These are phyloP conservation scores for Diacarnus erythraeanus DNA, from an alignment of 37 sponge, comb jelly and placozoan genomes.

Conservation along the genomic window DNA sequence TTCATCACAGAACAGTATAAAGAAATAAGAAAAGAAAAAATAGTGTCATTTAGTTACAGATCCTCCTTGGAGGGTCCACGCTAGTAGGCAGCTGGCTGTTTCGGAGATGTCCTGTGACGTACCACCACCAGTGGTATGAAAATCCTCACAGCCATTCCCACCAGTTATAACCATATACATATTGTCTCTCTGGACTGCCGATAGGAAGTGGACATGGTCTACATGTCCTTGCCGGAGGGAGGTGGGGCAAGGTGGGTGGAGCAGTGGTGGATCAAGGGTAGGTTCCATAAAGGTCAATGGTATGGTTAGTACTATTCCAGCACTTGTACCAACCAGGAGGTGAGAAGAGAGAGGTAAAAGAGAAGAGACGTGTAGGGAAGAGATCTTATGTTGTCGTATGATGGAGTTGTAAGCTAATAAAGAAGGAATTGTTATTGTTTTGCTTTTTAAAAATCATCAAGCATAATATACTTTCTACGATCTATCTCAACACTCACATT, in stretches of 20 bases:
- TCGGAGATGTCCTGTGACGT: slow-evolving; percentile 27
- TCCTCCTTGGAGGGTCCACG: slow-evolving; percentile 23
- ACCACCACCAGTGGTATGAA: background rate
- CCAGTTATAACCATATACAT: slow-evolving; percentile 32
- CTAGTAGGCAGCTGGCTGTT: slow-evolving; percentile 45
- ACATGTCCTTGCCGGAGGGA: slow-evolving; percentile 36
- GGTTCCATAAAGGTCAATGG: slow-evolving; percentile 41
- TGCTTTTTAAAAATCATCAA: no score
- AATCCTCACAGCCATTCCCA: slow-evolving; percentile 53
- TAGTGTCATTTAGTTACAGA: background rate
- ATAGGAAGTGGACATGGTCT: slow-evolving; percentile 25
- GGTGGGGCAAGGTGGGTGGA: slow-evolving; percentile 23
- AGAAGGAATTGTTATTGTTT: no score
- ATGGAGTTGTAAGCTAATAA: slow-evolving; percentile 58
- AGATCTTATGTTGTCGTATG: slow-evolving; percentile 68
- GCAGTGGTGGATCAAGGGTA: slow-evolving; percentile 9
- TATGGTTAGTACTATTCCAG: slow-evolving; percentile 65
- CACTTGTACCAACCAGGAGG: slow-evolving; percentile 73
- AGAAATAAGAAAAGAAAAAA: background rate
- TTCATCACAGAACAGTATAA: no score
- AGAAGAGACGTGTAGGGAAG: slow-evolving; percentile 46
- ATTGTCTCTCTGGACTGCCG: slow-evolving; percentile 12
- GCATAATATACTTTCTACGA: no score
- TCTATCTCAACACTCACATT: slow-evolving; percentile 53
- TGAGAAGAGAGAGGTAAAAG: slow-evolving; percentile 17